Evolutionary conservation across 2,113 vertebrate genomes (phyloP), one percentile per base, ranked within the genome.

Genomic region (Malurus cyaneus): DNA sequence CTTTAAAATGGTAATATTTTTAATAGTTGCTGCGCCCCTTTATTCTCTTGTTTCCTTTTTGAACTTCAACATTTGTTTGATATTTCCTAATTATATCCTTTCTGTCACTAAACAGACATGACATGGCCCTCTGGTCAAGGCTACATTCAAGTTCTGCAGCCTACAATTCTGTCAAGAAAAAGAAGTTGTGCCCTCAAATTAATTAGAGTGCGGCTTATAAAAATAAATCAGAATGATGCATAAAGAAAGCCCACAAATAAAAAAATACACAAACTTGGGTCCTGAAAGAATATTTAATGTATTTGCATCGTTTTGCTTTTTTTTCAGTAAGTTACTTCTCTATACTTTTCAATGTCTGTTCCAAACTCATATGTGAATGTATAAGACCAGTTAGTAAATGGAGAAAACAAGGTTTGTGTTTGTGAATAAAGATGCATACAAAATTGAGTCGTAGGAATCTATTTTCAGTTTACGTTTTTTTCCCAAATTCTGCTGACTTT

Each of bases 41-140:
- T 91, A 57, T 88, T 67, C n/a, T 9, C 34, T 81, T 66, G 34
- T 79, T 92, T 91, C 78, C 24, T 74, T 94, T 94, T 44, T 80
- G 44, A 91, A 86, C 74, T 92, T 89, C 56, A 86, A 15, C 52
- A 77, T 87, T 94, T 88, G 32, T 91, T 94, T 92, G 54, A 54
- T 92, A 91, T 93, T 93, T 92, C 60, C n/a, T 93, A 95, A 95
- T 95, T 92, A 66, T 23, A 89, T 62, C 87, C 56, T 85, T 91
- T 97, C 91, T 86, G 67, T 83, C 85, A 83, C 26, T 59, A 74
- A 86, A 86, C 11, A 80, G 85, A 93, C 89, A 77, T 1, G 17
- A 47, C 46, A 46, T 49, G 32, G 3, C 64, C 49, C 15, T 52
- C 42, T 70, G 71, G 87, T 89, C 85, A 97, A 92, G 60, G 60